These are phyloP conservation scores for Lordiphosa mommai DNA, from an alignment of 1,140 invertebrate species.

Conservation along the genomic window DNA sequence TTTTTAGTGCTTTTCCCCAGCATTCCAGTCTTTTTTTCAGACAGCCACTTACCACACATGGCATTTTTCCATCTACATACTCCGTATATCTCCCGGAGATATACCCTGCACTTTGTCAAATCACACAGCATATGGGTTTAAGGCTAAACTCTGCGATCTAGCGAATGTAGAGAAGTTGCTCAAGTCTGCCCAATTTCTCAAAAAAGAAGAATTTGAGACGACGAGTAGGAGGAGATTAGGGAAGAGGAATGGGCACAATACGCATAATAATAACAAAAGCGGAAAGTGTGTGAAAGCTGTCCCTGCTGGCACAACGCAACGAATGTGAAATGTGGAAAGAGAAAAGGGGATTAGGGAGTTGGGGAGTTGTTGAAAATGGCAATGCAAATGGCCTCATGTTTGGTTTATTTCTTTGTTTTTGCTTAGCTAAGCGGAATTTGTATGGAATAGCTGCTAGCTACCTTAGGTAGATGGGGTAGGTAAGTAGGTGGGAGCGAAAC, in stretches of 20 bases:
- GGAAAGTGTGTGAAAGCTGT: constrained; percentile 67
- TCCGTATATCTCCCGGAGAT: constrained; percentile 6
- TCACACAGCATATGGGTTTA: too few species aligned
- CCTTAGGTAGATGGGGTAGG: too few species aligned
- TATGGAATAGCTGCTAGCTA: neutral
- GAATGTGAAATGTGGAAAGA: constrained; percentile 11
- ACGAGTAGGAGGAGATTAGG: constrained; percentile 13
- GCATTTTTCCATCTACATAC: constrained; percentile 45
- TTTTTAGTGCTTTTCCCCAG: constrained; percentile 74
- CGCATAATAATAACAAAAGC: constrained; percentile 73
- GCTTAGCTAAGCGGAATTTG: constrained; percentile 10
- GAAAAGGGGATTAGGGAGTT: constrained; percentile 13
- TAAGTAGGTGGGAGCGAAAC: too few species aligned
- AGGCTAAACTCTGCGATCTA: too few species aligned
- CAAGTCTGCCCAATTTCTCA: neutral
- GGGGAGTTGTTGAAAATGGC: constrained; percentile 15
- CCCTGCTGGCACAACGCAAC: constrained; percentile 24
- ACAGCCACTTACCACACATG: constrained; percentile 41
- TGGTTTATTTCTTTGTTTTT: constrained; percentile 73
- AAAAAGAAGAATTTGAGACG: constrained; percentile 8
- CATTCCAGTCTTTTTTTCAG: constrained; percentile 17
- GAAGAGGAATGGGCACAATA: constrained; percentile 54
- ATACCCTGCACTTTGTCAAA: too few species aligned
- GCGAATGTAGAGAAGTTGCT: too few species aligned
- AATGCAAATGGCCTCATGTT: constrained; percentile 57